Evolutionary conservation across 2,888 invertebrate species (phyloP).

Genomic region (Eucera pruinosa): DNA sequence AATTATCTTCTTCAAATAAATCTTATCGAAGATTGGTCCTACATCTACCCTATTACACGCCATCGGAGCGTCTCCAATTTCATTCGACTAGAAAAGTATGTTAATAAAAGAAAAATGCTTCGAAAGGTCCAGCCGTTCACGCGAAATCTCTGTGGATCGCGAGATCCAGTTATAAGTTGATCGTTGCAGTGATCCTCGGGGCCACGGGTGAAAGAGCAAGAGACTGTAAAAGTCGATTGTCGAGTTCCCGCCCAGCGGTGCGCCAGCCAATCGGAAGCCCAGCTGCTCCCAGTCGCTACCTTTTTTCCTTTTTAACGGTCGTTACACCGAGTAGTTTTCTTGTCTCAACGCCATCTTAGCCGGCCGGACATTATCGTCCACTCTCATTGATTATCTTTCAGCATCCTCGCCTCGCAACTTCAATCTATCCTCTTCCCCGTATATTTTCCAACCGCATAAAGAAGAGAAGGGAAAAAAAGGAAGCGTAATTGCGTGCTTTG

Average conservation of each 20-base stretch:
- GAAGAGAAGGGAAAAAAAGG: too few species aligned
- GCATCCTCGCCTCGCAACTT: conserved; percentile 19
- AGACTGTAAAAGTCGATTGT: conserved; percentile 78
- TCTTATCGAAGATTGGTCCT: too few species aligned
- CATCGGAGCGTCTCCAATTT: not conserved
- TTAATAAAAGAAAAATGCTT: too few species aligned
- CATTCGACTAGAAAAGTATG: not conserved
- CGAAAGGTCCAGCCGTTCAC: conserved; percentile 23
- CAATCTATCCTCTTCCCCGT: not conserved
- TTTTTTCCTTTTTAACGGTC: conserved; percentile 74
- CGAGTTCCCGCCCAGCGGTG: conserved; percentile 77
- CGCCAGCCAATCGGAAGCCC: conserved; percentile 73
- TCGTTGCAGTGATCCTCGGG: conserved; percentile 53
- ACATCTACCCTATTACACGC: too few species aligned
- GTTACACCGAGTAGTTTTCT: conserved; percentile 78
- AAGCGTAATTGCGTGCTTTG: not conserved
- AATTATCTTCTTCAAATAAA: too few species aligned
- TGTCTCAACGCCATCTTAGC: conserved; percentile 82
- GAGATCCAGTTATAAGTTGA: conserved; percentile 47
- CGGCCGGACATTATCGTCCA: conserved; percentile 75
- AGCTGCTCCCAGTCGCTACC: conserved; percentile 67
- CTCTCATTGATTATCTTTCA: conserved; percentile 71
- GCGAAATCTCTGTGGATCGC: conserved; percentile 21
- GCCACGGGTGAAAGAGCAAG: conserved; percentile 66
- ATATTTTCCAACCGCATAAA: not conserved